Evolutionary conservation across 1,140 invertebrate genomes (phyloP).

Genomic region (Listronotus oregonensis): DNA sequence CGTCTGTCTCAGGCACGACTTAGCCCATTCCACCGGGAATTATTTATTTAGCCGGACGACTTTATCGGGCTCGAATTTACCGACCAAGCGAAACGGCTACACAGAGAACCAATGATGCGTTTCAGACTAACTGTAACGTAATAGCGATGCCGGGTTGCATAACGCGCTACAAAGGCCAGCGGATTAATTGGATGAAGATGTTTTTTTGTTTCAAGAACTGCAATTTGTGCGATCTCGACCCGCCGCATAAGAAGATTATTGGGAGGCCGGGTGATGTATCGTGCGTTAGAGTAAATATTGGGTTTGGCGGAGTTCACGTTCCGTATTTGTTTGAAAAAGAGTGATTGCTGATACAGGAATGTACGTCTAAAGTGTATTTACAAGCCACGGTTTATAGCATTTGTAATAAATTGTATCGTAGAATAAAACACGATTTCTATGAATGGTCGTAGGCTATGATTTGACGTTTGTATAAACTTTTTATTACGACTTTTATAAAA

Average conservation of each 20-base stretch:
- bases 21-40: constrained; percentile 11
- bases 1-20: constrained; percentile 5
- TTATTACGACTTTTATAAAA: too few relatives aligned
- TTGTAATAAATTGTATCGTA: too few relatives aligned
- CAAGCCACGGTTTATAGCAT: too few relatives aligned
- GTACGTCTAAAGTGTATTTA: too few relatives aligned
- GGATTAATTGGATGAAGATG: constrained; percentile 23
- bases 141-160: constrained; percentile 22
- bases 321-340: background rate
- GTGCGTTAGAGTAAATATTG: constrained; percentile 25
- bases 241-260: constrained; percentile 14
- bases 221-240: constrained; percentile 12
- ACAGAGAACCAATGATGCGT: constrained; percentile 24
- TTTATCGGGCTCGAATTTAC: constrained; percentile 21
- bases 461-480: too few relatives aligned
- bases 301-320: constrained; percentile 7
- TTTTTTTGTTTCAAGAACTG: constrained; percentile 9
- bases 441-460: too few relatives aligned
- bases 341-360: constrained; percentile 7
- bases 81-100: constrained; percentile 22
- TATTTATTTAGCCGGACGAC: constrained; percentile 19
- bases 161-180: constrained; percentile 18
- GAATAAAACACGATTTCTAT: too few relatives aligned
- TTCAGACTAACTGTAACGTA: constrained; percentile 20
- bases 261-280: constrained; percentile 19